Evolutionary conservation across 2,888 invertebrate species (phyloP), one percentile per base, ranked within the genome.

Genomic region (Pristionchus entomophagus): DNA sequence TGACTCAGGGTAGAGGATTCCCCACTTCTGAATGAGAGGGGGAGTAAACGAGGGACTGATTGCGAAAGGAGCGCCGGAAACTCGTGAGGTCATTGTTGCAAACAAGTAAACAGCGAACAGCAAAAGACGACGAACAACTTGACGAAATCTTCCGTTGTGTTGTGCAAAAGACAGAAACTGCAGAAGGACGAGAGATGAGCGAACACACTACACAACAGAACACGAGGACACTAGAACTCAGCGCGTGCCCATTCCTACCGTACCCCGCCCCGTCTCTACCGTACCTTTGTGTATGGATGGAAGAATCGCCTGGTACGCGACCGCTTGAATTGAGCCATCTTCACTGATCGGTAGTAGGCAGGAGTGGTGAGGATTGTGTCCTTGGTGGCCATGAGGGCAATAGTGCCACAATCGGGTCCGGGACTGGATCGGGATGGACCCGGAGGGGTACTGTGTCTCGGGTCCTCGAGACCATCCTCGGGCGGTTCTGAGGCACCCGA

Each of bases 221-320:
- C 17, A 41, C 38, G 29, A 41, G 73, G 41, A 22, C 38, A 19
- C 8, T 0, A 10, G 73, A n/a, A 73, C 49, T 45, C 49, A 41
- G 49, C 17, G 26, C 29, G 38, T 73, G 56, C 56, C 29, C 49
- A 45, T 29, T n/a, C n/a, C 41, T 41, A 73, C 73, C 41, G 41
- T 73, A 73, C 26, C 32, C 32, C 51, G n/a, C n/a, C n/a, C n/a
- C n/a, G n/a, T n/a, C n/a, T n/a, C n/a, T n/a, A n/a, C n/a, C n/a
- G n/a, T 80, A 80, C 82, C 41, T 82, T 82, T 6, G 88, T 88
- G 78, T 91, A 91, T 26, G 91, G 91, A 86, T 89, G 90, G 86
- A 91, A 91, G 86, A 90, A 90, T 41, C 87, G 62, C 22, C 91
- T 83, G 26, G 91, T 91, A 38, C 86, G 86, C 17, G 89, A 89